A percentile compares a stretch with the other conserved stretches of the same genome.
These are phyloP conservation scores for Synergus itoensis DNA, from an alignment of 2,888 invertebrate species.

Conservation along the genomic window DNA sequence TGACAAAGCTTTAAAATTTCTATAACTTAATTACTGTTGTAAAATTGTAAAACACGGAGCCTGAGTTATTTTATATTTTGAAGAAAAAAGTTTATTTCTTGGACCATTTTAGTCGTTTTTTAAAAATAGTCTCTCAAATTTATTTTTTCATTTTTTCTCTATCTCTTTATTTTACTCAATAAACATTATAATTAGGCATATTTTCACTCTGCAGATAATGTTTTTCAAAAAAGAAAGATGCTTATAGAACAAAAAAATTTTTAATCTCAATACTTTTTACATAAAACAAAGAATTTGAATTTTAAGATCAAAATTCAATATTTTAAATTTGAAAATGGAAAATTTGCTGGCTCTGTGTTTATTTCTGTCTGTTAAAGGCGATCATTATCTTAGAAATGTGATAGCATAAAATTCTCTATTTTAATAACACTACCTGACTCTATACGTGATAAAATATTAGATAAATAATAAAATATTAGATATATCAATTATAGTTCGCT, in stretches of 20 bases:
- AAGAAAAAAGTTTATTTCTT: no score
- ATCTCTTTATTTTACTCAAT: no score
- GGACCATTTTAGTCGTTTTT: no score
- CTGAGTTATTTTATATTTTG: background rate
- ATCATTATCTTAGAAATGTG: background rate
- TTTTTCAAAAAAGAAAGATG: no score
- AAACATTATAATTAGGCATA: no score
- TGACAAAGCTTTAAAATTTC: background rate
- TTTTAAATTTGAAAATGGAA: background rate
- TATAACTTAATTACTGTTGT: background rate
- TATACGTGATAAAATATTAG: background rate
- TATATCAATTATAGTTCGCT: background rate
- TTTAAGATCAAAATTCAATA: background rate
- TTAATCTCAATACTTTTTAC: background rate
- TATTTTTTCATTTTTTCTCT: no score
- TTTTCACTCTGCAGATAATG: no score
- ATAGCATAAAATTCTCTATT: background rate
- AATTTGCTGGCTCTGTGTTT: background rate
- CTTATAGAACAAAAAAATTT: background rate
- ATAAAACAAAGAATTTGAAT: background rate
- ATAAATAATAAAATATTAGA: background rate
- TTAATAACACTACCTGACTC: background rate
- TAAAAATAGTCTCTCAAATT: no score
- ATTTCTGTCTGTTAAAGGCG: background rate
- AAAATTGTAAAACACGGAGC: background rate